phyloP scores from a whole-genome alignment of 1,140 invertebrate genomes.

The Eupristina koningsbergeri region DNA sequence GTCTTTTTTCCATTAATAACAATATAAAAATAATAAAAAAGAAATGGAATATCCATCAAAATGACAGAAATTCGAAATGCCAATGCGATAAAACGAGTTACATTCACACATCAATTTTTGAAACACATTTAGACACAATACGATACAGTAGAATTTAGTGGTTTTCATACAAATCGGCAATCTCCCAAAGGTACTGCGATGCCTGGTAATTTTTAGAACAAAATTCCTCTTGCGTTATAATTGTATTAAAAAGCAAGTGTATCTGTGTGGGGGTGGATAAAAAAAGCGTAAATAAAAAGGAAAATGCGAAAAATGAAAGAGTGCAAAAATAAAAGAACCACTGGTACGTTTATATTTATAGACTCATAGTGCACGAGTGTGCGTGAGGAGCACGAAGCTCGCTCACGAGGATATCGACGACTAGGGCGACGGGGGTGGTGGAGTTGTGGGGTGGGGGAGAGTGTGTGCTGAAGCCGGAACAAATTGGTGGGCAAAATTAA shows the following conservation, averaged over 20 bases:
- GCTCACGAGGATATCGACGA: slow-evolving; percentile 18
- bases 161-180: neutral
- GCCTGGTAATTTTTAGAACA: neutral
- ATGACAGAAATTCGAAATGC: too few species aligned
- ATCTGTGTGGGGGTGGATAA: neutral
- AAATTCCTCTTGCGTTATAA: slow-evolving; percentile 6
- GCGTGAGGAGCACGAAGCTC: too few species aligned
- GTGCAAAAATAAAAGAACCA: slow-evolving; percentile 10
- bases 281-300: slow-evolving; percentile 21
- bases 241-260: slow-evolving; percentile 23
- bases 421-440: too few species aligned
- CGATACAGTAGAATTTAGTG: too few species aligned
- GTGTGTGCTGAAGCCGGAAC: slow-evolving; percentile 50
- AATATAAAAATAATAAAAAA: too few species aligned
- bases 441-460: slow-evolving; percentile 22
- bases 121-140: too few species aligned
- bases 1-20: too few species aligned
- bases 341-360: neutral
- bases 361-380: neutral
- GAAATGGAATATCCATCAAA: too few species aligned
- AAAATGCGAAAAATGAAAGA: neutral
- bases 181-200: neutral
- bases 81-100: too few species aligned
- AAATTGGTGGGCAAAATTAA: slow-evolving; percentile 71
- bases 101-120: too few species aligned